Percentiles rank a stretch among this genome's conserved stretches.
Conservation (phyloP, 2,797 vertebrate species). For the Mormyrops attenuatus region DNA sequence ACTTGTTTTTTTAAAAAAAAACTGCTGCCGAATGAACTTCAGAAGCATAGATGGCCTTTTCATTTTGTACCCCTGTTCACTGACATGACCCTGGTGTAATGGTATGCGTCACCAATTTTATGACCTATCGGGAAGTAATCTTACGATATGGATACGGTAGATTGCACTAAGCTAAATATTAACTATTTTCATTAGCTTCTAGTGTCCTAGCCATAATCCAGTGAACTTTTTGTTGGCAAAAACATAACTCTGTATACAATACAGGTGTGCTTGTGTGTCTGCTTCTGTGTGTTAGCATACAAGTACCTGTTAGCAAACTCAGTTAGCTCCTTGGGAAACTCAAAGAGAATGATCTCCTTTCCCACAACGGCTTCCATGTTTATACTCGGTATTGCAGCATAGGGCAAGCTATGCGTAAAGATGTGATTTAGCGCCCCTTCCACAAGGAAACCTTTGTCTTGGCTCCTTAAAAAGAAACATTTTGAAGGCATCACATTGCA, state of each 20-base stretch:
- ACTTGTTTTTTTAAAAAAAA: not conserved
- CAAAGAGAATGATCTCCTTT: slow-evolving; percentile 58
- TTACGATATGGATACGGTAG: not conserved
- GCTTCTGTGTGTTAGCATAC: not conserved
- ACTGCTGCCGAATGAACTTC: not conserved
- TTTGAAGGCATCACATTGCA: not conserved
- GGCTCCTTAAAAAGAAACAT: slow-evolving; percentile 68
- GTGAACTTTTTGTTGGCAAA: not conserved
- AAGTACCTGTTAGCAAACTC: slow-evolving; percentile 79
- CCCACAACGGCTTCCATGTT: slow-evolving; percentile 57
- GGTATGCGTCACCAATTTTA: not conserved
- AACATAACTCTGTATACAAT: not conserved
- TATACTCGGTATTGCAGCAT: slow-evolving; percentile 41
- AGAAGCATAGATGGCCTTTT: not conserved
- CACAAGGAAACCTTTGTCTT: slow-evolving; percentile 82
- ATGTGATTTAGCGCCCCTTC: slow-evolving; percentile 80
- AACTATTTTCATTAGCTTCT: not conserved
- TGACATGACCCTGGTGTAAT: not conserved
- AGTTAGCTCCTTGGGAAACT: slow-evolving; percentile 67
- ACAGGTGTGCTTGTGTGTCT: not conserved
- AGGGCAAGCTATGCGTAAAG: slow-evolving; percentile 71
- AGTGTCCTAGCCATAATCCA: not conserved
- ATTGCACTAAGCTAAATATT: not conserved
- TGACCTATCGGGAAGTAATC: not conserved
- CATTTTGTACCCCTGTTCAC: not conserved